Evolutionary conservation across 2,113 vertebrate species (phyloP).

Genomic region (Poeciliopsis occidentalis): DNA sequence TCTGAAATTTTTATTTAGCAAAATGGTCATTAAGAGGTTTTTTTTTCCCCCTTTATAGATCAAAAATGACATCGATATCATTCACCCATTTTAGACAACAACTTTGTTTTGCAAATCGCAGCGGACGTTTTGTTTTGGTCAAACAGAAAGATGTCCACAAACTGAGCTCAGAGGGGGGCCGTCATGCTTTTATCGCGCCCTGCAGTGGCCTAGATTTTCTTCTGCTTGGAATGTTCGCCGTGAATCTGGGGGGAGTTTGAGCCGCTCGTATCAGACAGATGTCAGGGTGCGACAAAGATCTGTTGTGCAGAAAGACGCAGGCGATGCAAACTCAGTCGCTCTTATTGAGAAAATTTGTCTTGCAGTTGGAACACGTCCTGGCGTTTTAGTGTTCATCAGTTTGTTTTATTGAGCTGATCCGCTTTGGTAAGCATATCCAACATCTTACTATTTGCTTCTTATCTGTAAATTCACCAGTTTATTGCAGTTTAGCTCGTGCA

Average conservation of each 20-base stretch:
- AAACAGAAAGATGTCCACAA: not conserved
- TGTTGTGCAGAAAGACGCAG: not conserved
- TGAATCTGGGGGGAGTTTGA: not conserved
- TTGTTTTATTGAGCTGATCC: slow-evolving; percentile 30
- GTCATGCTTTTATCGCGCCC: not conserved
- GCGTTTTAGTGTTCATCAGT: slow-evolving; percentile 26
- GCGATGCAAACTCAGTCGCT: slow-evolving; percentile 18
- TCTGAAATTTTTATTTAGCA: slow-evolving; percentile 26
- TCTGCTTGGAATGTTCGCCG: not conserved
- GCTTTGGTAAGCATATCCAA: slow-evolving; percentile 30
- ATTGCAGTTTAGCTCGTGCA: too few species aligned
- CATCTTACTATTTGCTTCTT: slow-evolving; percentile 33
- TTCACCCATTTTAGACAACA: not conserved
- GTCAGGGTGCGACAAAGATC: not conserved
- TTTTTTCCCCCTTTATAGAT: slow-evolving; percentile 12
- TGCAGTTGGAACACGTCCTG: not conserved
- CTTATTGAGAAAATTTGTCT: not conserved
- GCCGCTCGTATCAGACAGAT: not conserved
- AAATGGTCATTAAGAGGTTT: slow-evolving; percentile 46
- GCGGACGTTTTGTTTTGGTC: not conserved
- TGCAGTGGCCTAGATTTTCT: not conserved
- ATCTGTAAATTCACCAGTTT: not conserved
- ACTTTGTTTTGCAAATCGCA: not conserved
- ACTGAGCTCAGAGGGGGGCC: not conserved
- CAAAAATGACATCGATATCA: too few species aligned